A percentile compares a stretch with the other conserved stretches of the same genome.
Conservation (phyloP, 2,797 vertebrate genomes). For the Philypnodon macrostomus region DNA sequence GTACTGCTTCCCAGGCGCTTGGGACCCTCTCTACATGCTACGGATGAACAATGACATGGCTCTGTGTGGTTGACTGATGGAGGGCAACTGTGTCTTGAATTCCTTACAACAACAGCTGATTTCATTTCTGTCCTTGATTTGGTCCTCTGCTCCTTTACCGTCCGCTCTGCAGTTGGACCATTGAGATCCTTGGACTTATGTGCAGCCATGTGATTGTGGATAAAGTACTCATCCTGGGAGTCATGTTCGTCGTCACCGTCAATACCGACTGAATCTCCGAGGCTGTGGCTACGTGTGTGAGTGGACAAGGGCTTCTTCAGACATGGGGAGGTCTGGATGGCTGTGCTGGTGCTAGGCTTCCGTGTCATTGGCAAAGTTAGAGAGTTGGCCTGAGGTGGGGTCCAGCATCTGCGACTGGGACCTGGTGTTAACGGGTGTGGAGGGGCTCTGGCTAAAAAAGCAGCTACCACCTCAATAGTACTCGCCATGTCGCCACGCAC, state of each 20-base stretch:
- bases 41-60: conserved; percentile 54
- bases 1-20: conserved; percentile 70
- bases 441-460: conserved; percentile 76
- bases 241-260: conserved; percentile 70
- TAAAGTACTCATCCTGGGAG: conserved; percentile 69
- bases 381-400: conserved; percentile 74
- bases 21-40: conserved; percentile 56
- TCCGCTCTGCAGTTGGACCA: conserved; percentile 41
- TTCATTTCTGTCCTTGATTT: conserved; percentile 64
- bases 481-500: conserved; percentile 79
- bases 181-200: conserved; percentile 53
- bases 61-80: conserved; percentile 55
- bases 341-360: conserved; percentile 78
- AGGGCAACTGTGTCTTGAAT: conserved; percentile 64
- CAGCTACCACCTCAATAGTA: conserved; percentile 77
- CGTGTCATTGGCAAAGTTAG: conserved; percentile 79
- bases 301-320: conserved; percentile 73
- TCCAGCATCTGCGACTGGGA: conserved; percentile 77
- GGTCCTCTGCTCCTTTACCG: conserved; percentile 53
- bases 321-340: conserved; percentile 85
- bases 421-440: conserved; percentile 79
- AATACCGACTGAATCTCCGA: conserved; percentile 63
- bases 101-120: conserved; percentile 56
- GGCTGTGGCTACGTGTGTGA: conserved; percentile 70
- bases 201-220: conserved; percentile 54